phyloP scores from a whole-genome alignment of 2,888 invertebrate genomes.

The Drosophila macrospina region DNA sequence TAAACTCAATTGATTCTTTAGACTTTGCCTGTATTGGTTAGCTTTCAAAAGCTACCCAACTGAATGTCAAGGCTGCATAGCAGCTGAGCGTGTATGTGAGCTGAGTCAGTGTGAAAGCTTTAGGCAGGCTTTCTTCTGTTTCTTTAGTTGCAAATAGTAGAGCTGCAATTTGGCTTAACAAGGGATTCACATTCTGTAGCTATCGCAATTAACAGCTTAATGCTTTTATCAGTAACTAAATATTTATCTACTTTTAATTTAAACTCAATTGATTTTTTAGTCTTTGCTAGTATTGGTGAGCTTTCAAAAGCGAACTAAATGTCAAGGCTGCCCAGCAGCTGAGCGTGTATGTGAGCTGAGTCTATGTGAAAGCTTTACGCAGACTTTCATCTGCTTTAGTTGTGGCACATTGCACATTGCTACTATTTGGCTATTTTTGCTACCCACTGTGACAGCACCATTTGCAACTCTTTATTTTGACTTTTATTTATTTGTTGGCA shows the following conservation, averaged over 20 bases:
- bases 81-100: too few relatives aligned
- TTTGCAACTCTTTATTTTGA: constrained; percentile 81
- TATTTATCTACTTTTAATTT: background rate
- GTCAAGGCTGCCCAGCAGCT: background rate
- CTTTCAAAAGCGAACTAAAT: constrained; percentile 11
- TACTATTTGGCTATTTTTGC: constrained; percentile 29
- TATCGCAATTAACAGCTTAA: background rate
- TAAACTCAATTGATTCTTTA: too few relatives aligned
- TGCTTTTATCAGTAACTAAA: background rate
- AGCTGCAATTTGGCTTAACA: constrained; percentile 26
- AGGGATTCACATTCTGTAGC: background rate
- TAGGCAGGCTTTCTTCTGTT: background rate
- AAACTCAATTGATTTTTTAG: background rate
- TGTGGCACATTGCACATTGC: constrained; percentile 9
- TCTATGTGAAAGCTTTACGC: constrained; percentile 27
- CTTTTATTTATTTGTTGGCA: constrained; percentile 81
- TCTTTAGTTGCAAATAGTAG: constrained; percentile 12
- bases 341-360: constrained; percentile 2
- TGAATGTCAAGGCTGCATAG: too few relatives aligned
- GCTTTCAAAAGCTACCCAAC: too few relatives aligned
- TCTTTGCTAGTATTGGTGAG: background rate
- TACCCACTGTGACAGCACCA: constrained; percentile 74
- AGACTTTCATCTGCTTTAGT: background rate
- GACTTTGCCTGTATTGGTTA: too few relatives aligned
- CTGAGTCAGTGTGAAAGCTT: too few relatives aligned